Evolutionary conservation across 2,113 vertebrate genomes (phyloP).

Genomic region (Tragelaphus imberbis): DNA sequence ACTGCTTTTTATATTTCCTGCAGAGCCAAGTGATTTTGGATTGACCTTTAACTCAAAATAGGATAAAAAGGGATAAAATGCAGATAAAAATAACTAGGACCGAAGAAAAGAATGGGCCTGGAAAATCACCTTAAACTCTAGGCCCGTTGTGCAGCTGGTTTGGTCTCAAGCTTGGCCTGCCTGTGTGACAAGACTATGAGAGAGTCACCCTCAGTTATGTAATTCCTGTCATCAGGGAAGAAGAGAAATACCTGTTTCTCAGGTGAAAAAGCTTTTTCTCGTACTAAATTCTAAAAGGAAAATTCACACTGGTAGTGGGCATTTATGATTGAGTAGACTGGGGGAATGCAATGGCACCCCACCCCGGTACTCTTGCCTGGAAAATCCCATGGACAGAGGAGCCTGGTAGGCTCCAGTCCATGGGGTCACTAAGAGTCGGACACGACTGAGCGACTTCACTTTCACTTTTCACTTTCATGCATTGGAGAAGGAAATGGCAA

Average conservation of each 20-base stretch:
- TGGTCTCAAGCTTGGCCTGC: background rate
- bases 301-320: background rate
- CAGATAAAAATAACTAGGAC: background rate
- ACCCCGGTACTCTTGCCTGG: too few species aligned
- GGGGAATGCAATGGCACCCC: too few species aligned
- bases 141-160: too few species aligned
- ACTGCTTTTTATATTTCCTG: background rate
- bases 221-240: background rate
- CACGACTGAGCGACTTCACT: too few species aligned
- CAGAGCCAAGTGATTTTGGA: background rate
- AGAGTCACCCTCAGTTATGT: background rate
- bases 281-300: background rate
- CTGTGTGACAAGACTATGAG: background rate
- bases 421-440: too few species aligned
- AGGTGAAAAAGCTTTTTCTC: background rate
- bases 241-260: background rate
- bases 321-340: background rate
- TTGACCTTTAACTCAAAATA: constrained; percentile 15
- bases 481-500: too few species aligned
- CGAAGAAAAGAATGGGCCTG: background rate
- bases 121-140: background rate
- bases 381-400: too few species aligned
- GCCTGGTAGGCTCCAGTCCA: too few species aligned
- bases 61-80: background rate
- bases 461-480: too few species aligned